Conservation (phyloP, 2,888 invertebrate genomes). For the Scaptomyza cyrtandrae region DNA sequence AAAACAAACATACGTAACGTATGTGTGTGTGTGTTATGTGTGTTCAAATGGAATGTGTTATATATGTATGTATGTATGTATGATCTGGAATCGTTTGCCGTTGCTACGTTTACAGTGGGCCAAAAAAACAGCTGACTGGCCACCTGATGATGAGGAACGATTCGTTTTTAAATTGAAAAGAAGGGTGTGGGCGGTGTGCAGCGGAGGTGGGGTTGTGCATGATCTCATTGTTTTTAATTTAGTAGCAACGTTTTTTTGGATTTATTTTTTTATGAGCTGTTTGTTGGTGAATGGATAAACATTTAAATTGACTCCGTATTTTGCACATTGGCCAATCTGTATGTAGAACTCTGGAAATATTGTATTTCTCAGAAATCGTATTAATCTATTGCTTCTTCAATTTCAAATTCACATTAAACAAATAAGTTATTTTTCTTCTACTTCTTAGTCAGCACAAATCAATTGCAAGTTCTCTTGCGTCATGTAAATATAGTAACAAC, state of each 20-base stretch:
- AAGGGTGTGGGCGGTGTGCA: slow-evolving; percentile 39
- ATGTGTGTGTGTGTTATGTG: slow-evolving; percentile 21
- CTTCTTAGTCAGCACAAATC: neutral
- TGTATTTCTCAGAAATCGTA: neutral
- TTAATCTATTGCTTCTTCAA: neutral
- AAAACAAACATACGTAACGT: slow-evolving; percentile 51
- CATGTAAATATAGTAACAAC: neutral
- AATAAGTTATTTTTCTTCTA: neutral
- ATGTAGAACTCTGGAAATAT: neutral
- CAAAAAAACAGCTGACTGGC: slow-evolving; percentile 65
- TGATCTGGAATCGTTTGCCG: slow-evolving; percentile 31
- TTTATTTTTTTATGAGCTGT: slow-evolving; percentile 9
- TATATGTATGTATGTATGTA: neutral
- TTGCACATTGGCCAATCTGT: neutral
- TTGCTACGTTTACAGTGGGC: slow-evolving; percentile 34
- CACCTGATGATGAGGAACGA: slow-evolving; percentile 56
- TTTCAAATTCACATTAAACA: neutral
- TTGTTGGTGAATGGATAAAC: neutral
- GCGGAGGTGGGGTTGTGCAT: slow-evolving; percentile 40
- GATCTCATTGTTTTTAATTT: slow-evolving; percentile 60
- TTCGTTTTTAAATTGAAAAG: slow-evolving; percentile 16
- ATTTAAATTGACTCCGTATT: neutral
- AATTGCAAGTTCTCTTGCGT: neutral
- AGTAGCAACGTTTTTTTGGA: neutral
- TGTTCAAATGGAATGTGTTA: slow-evolving; percentile 44